Evolutionary conservation across 2,888 invertebrate species (phyloP), one percentile per base, ranked within the genome.

Genomic region (Andrena trimmerana): DNA sequence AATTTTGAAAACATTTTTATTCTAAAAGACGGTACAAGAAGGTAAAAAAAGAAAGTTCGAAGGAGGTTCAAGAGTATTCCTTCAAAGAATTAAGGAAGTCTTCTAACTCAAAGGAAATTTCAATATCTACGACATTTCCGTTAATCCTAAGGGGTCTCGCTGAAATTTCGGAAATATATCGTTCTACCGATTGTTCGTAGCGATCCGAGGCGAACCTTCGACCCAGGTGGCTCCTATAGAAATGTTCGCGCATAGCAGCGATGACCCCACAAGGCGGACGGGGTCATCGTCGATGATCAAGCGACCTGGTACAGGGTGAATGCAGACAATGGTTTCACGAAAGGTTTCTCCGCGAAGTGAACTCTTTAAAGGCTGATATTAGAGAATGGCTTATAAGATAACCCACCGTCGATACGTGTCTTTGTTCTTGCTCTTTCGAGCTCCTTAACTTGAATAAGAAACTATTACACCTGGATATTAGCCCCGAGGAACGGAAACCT

Each of bases 241-340:
- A 78, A 70, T 48, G 74, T 78, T 48, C 29, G 74, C 54, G 69
- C 69, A 67, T 70, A 66, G 24, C 42, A 66, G 6, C 42, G 69
- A 74, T 74, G 81, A 70, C 54, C 73, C 59, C 81, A 54, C 31
- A 69, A 78, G 73, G 72, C 73, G 33, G 69, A 48, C 59, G 52
- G 20, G 78, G 82, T 75, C 79, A 79, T 75, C 75, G 74, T 59
- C 48, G 67, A 79, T 79, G 79, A 82, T 79, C 78, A 67, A 62
- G 36, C 8, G 78, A 50, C 29, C 59, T 65, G 73, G 60, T 13
- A 29, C 57, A 50, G 71, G 68, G 48, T 72, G 68, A 76, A 70
- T 59, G 71, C 75, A 82, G 71, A 82, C 80, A 82, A 79, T 82
- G 75, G 82, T 36, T 52, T 67, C 71, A 16, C 50, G 75, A 82